phyloP scores from a whole-genome alignment of 2,888 invertebrate genomes.

The Pheosia tremula region DNA sequence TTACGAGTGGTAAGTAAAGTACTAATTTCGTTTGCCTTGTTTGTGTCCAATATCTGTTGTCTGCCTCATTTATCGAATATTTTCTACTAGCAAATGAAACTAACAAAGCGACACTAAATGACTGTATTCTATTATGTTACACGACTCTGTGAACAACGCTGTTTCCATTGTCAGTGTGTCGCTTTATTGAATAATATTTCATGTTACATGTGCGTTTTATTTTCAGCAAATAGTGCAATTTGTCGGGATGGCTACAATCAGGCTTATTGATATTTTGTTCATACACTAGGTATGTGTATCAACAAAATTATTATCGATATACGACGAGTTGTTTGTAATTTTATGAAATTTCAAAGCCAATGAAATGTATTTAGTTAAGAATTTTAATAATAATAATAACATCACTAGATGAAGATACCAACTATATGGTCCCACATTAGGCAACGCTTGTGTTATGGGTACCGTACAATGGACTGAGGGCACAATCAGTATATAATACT shows the following conservation, averaged over 20 bases:
- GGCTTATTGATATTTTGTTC: slow-evolving; percentile 7
- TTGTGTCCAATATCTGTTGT: too few relatives aligned
- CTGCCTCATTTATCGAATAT: neutral
- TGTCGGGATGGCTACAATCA: slow-evolving; percentile 2
- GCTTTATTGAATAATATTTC: slow-evolving; percentile 6
- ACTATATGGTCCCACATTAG: too few relatives aligned
- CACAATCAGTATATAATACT: too few relatives aligned
- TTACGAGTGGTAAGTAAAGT: too few relatives aligned
- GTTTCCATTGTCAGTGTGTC: slow-evolving; percentile 1
- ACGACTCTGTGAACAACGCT: neutral
- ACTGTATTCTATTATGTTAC: neutral
- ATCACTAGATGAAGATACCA: too few relatives aligned
- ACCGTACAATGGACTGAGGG: too few relatives aligned
- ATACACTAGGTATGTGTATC: neutral
- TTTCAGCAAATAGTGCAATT: slow-evolving; percentile 6
- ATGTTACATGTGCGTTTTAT: slow-evolving; percentile 7
- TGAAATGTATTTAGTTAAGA: neutral
- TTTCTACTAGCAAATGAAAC: neutral
- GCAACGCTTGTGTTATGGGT: too few relatives aligned
- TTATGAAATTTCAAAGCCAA: neutral
- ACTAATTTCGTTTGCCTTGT: too few relatives aligned
- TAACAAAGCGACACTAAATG: neutral
- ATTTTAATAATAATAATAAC: too few relatives aligned
- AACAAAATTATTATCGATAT: neutral
- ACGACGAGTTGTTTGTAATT: neutral